A percentile compares a stretch with the other conserved stretches of the same genome.
phyloP scores from a whole-genome alignment of 2,888 invertebrate species.

The Andrena minutula region DNA sequence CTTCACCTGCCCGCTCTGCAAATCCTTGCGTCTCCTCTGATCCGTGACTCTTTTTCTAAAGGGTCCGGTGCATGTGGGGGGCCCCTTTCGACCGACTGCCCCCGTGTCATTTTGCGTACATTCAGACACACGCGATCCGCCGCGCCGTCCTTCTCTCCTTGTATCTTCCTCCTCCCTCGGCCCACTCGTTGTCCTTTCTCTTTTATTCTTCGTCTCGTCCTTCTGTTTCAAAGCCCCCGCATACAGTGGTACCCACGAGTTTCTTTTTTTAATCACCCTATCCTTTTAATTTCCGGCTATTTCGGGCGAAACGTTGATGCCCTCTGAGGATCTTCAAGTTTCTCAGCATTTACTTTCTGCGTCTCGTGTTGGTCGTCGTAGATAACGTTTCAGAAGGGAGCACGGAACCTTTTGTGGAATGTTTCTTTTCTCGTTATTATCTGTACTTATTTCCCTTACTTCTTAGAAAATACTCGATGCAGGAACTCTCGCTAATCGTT shows the following conservation, averaged over 20 bases:
- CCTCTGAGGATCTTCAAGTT: neutral
- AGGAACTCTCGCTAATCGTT: conserved; percentile 65
- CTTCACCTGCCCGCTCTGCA: conserved; percentile 32
- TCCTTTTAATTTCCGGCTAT: neutral
- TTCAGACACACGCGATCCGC: conserved; percentile 59
- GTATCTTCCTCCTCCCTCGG: conserved; percentile 28
- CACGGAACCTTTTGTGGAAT: conserved; percentile 24
- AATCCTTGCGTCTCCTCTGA: conserved; percentile 63
- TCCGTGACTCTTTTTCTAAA: conserved; percentile 63
- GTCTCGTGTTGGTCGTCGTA: conserved; percentile 12
- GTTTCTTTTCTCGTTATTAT: conserved; percentile 18
- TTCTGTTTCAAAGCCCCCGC: neutral
- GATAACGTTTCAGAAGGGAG: conserved; percentile 12
- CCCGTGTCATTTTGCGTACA: conserved; percentile 65
- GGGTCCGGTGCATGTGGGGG: conserved; percentile 59
- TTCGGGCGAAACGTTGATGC: neutral
- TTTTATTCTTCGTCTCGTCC: conserved; percentile 4
- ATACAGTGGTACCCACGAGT: neutral
- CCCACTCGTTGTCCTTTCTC: neutral
- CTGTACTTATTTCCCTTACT: conserved; percentile 42
- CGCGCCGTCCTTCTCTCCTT: conserved; percentile 29
- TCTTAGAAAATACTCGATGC: conserved; percentile 52
- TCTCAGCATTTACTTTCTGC: neutral
- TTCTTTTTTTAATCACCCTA: neutral
- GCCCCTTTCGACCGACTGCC: conserved; percentile 57